Evolutionary conservation across 2,113 vertebrate species (phyloP).

Genomic region (Cyanoramphus novaezelandiae): DNA sequence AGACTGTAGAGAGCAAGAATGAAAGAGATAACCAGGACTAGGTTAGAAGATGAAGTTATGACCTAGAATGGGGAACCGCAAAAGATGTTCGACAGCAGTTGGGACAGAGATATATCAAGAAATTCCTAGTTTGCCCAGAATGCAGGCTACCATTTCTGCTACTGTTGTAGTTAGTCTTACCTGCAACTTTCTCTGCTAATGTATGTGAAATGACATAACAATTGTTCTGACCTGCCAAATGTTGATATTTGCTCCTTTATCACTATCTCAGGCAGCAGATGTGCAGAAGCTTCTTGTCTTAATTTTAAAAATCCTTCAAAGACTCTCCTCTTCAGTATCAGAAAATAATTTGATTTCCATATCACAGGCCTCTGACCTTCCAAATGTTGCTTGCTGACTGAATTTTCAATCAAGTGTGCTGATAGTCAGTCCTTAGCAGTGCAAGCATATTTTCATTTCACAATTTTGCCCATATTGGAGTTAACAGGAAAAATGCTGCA

Average conservation of each 20-base stretch:
- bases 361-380: neutral
- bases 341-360: neutral
- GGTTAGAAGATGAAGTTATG: neutral
- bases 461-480: neutral
- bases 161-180: neutral
- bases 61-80: no score
- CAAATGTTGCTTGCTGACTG: neutral
- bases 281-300: neutral
- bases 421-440: neutral
- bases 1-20: neutral
- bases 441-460: conserved; percentile 3
- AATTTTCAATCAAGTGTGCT: neutral
- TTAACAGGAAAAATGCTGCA: neutral
- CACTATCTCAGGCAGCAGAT: neutral
- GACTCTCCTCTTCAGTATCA: neutral
- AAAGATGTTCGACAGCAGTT: neutral
- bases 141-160: neutral
- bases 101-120: neutral
- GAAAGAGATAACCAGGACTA: no score
- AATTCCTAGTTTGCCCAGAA: neutral
- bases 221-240: neutral
- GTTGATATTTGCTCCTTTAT: neutral
- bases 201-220: neutral
- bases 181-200: neutral
- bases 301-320: neutral